Evolutionary conservation across 2,113 vertebrate genomes (phyloP).

Genomic region (Hypanus sabinus): DNA sequence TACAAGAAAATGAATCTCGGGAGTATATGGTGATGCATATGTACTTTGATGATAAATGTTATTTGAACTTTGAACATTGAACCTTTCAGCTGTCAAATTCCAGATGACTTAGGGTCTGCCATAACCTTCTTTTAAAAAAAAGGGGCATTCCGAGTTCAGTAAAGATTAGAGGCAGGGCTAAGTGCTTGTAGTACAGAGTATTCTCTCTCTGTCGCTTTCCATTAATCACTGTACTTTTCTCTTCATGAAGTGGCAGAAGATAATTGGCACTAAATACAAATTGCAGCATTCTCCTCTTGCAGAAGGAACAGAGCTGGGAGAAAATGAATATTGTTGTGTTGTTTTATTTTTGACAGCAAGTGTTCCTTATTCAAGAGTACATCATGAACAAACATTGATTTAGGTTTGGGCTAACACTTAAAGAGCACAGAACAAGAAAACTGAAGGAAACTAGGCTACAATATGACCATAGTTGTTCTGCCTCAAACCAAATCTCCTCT

Average conservation of each 20-base stretch:
- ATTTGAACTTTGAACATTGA: too few species aligned
- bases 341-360: conserved; percentile 67
- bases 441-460: too few species aligned
- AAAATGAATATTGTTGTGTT: conserved; percentile 68
- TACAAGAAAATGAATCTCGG: too few species aligned
- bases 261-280: conserved; percentile 70
- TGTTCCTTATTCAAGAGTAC: conserved; percentile 66
- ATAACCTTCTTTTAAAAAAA: conserved; percentile 64
- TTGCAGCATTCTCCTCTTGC: conserved; percentile 58
- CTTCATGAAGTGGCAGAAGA: conserved; percentile 58
- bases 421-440: conserved; percentile 9
- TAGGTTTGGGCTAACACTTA: conserved; percentile 63
- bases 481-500: too few species aligned
- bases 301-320: conserved; percentile 62
- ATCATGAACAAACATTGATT: conserved; percentile 75
- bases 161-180: conserved; percentile 48
- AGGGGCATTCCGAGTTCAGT: conserved; percentile 59
- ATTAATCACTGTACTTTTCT: conserved; percentile 71
- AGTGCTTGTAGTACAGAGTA: conserved; percentile 56
- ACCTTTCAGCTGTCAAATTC: conserved; percentile 48
- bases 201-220: conserved; percentile 65
- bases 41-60: too few species aligned
- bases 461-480: too few species aligned
- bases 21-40: too few species aligned
- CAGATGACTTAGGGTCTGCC: conserved; percentile 49